Conservation (phyloP, 2,113 vertebrate species). For the Tachysurus vachellii region DNA sequence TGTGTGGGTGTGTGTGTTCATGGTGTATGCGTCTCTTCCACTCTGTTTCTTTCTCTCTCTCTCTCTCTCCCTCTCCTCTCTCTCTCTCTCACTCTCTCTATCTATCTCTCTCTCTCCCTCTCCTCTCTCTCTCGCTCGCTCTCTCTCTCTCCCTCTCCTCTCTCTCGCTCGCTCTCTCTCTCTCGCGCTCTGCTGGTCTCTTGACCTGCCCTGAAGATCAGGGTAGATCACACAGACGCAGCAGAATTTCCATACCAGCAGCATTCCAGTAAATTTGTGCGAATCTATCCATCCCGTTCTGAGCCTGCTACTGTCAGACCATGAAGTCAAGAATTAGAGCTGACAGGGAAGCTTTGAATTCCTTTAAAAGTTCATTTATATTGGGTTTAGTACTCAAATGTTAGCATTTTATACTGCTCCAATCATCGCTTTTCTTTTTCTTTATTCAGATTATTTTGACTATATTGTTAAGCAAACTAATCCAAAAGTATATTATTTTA, state of each 20-base stretch:
- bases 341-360: neutral
- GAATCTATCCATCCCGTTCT: neutral
- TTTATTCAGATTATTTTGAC: neutral
- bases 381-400: neutral
- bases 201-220: too few relatives aligned
- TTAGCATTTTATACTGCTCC: neutral
- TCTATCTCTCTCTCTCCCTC: neutral
- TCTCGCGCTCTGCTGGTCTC: neutral
- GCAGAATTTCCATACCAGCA: conserved; percentile 4
- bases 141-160: too few relatives aligned
- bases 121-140: too few relatives aligned
- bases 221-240: neutral
- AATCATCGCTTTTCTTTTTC: neutral
- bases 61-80: neutral
- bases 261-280: neutral
- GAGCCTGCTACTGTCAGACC: conserved; percentile 23
- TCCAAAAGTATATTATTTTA: neutral
- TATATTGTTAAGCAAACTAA: too few relatives aligned
- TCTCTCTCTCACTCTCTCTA: neutral
- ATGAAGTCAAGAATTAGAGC: neutral
- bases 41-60: neutral
- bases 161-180: neutral
- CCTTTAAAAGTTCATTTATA: neutral
- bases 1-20: too few relatives aligned
- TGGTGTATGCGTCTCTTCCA: too few relatives aligned